These are phyloP conservation scores for Lucifuga dentata DNA, from an alignment of 2,113 vertebrate genomes.

Conservation along the genomic window DNA sequence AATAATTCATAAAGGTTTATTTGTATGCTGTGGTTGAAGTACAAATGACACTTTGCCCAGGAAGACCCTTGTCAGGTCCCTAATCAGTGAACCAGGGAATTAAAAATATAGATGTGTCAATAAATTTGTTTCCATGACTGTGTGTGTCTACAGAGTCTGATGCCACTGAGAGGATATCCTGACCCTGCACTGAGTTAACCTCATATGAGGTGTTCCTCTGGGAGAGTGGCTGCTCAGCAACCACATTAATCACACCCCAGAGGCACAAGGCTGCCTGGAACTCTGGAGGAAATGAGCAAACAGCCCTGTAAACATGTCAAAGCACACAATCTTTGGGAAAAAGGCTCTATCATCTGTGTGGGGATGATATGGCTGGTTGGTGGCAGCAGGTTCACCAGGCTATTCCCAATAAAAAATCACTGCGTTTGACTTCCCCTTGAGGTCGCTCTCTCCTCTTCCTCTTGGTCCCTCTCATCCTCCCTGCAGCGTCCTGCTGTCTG, in stretches of 20 bases:
- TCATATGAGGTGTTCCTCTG: not conserved
- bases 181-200: not conserved
- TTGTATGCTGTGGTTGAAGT: not conserved
- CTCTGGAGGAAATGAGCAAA: not conserved
- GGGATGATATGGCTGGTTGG: not conserved
- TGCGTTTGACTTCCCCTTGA: conserved; percentile 60
- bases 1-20: not conserved
- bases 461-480: not conserved
- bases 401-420: not conserved
- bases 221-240: not conserved
- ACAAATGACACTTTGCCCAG: not conserved
- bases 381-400: conserved; percentile 10
- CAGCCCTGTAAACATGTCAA: not conserved
- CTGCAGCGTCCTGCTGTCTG: conserved; percentile 30
- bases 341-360: too few species aligned
- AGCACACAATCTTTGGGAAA: too few species aligned
- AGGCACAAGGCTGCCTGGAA: not conserved
- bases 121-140: conserved; percentile 6
- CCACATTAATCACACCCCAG: conserved; percentile 1
- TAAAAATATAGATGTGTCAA: not conserved
- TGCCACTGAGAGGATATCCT: not conserved
- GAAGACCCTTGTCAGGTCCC: not conserved
- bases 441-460: conserved; percentile 44
- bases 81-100: too few species aligned
- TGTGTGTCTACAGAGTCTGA: too few species aligned